phyloP scores from a whole-genome alignment of 2,113 vertebrate species.

The Microtus pennsylvanicus region DNA sequence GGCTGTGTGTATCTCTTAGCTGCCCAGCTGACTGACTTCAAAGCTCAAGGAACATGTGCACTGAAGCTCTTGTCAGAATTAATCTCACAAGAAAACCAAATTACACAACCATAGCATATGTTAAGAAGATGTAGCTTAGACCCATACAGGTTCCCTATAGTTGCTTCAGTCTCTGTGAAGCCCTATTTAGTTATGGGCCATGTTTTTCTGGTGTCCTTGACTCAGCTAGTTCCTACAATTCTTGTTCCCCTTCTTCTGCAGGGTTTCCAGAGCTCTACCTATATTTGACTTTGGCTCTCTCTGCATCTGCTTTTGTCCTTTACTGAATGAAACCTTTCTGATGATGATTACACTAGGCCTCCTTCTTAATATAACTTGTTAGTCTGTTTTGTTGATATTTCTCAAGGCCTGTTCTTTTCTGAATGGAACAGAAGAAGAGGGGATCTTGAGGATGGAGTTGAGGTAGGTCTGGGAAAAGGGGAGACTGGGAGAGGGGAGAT shows the following conservation, averaged over 20 bases:
- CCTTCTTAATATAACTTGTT: not conserved
- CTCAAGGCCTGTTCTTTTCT: not conserved
- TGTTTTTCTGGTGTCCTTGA: not conserved
- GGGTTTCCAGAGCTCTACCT: not conserved
- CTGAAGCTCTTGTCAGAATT: conserved; percentile 16
- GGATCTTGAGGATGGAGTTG: too few relatives aligned
- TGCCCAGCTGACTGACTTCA: not conserved
- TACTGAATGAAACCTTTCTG: not conserved
- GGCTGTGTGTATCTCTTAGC: not conserved
- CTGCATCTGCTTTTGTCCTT: not conserved
- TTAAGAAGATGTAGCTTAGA: not conserved
- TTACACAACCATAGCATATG: not conserved
- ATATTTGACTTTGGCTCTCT: not conserved
- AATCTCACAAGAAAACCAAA: not conserved
- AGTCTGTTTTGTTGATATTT: not conserved
- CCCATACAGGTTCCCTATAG: not conserved
- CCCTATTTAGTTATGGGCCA: not conserved
- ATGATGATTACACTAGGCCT: too few relatives aligned
- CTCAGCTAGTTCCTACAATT: not conserved
- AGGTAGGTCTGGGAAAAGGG: too few relatives aligned
- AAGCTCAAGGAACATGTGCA: not conserved
- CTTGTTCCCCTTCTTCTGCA: not conserved
- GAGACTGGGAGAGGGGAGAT: too few relatives aligned
- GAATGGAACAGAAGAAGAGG: too few relatives aligned
- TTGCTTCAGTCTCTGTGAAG: not conserved